Conservation (phyloP, 2,888 invertebrate species). For the Chrysolina haemoptera region DNA sequence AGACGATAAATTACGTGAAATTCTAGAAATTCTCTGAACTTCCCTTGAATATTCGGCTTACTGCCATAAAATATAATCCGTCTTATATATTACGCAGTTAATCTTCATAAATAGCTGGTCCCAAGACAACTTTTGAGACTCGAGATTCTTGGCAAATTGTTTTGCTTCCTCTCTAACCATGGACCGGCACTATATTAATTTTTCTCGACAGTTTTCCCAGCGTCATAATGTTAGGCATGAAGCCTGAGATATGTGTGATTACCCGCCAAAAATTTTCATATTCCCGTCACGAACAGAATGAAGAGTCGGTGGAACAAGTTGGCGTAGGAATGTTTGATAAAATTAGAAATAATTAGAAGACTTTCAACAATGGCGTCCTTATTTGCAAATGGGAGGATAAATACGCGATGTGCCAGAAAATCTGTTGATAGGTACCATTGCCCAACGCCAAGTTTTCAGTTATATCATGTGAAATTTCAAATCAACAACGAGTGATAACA, state of each 20-base stretch:
- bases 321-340: neutral
- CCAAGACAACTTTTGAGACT: conserved; percentile 52
- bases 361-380: no score
- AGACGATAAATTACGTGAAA: conserved; percentile 58
- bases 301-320: neutral
- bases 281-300: neutral
- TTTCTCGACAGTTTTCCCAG: conserved; percentile 5
- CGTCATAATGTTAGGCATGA: conserved; percentile 6
- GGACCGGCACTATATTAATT: conserved; percentile 21
- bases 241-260: neutral
- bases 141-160: conserved; percentile 52
- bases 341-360: neutral
- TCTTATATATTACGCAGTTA: conserved; percentile 57
- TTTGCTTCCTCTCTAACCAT: conserved; percentile 37
- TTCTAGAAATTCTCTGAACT: conserved; percentile 58
- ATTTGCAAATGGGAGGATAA: no score
- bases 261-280: neutral
- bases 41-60: conserved; percentile 47
- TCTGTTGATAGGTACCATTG: no score
- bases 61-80: conserved; percentile 55
- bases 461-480: no score
- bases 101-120: conserved; percentile 55
- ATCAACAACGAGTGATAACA: no score
- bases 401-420: no score
- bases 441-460: no score